Evolutionary conservation across 2,113 vertebrate species (phyloP), one percentile per base, ranked within the genome.

Genomic region (Lycocorax pyrrhopterus): DNA sequence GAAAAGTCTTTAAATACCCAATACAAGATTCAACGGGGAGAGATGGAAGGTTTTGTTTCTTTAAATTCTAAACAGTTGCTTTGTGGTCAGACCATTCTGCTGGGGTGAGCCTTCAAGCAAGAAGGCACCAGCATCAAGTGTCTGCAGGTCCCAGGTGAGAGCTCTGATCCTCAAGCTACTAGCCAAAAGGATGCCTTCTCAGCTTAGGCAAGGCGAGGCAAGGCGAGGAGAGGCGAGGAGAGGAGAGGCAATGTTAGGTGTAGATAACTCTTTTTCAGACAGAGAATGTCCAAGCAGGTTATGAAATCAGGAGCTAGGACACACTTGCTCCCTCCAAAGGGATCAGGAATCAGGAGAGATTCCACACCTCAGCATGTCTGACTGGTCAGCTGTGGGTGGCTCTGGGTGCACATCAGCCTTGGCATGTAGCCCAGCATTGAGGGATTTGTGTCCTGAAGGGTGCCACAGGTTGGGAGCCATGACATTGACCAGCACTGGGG

Each of bases 391-490:
- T 79, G 6, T 2, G 51, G 21, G 19, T n/a, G 58, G 29, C 44
- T 84, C 39, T 47, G 44, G 30, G 29, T 82, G 60, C 15, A 35
- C 55, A 69, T 20, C 33, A 77, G 26, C 18, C 19, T 69, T 46
- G 35, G 17, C 9, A 18, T 4, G 10, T 14, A 52, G 18, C 25
- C 56, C 17, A 64, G n/a, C 32, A 49, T 4, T 4, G 2, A 81
- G 32, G 43, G 33, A n/a, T 79, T 83, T 90, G 20, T 60, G 19
- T 56, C 86, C 49, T 49, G 39, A 68, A 77, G 35, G 51, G 7
- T 1, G 0, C 5, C 12, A 81, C 21, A 47, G 41, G 13, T 7
- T 33, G 35, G 33, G 14, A 80, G 33, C 16, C 0, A 0, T 66
- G 43, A 35, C 29, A 14, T 7, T 66, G 55, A 58, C 29, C 29